Conservation (phyloP, 2,797 vertebrate species). For the Ctenochaetus hawaiiensis region DNA sequence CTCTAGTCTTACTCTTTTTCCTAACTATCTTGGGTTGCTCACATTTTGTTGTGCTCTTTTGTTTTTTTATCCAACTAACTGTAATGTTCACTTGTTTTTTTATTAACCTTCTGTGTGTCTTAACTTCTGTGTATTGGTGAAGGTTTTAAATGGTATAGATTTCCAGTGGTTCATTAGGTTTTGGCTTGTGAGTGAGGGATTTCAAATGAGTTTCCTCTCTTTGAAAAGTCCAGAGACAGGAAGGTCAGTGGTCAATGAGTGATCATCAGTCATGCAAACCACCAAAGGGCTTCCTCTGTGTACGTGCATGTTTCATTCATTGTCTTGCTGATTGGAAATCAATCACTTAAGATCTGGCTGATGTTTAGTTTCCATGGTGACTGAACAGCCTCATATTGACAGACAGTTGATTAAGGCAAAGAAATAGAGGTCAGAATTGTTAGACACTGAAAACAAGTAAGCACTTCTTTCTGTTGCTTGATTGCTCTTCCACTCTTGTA, state of each 20-base stretch:
- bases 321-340: constrained; percentile 55
- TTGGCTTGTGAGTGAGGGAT: constrained; percentile 6
- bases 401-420: constrained; percentile 23
- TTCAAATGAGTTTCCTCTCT: constrained; percentile 14
- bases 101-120: not conserved
- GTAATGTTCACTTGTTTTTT: not conserved
- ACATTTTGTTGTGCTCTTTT: not conserved
- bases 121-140: not conserved
- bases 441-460: constrained; percentile 13
- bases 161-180: constrained; percentile 28
- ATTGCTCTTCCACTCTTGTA: not conserved
- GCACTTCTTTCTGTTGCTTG: not conserved
- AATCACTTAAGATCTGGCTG: constrained; percentile 38
- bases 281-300: constrained; percentile 31
- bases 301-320: constrained; percentile 24
- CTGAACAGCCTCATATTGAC: constrained; percentile 32
- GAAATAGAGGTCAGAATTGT: not conserved
- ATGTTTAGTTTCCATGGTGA: constrained; percentile 56
- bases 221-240: not conserved
- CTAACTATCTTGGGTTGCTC: not conserved
- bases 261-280: constrained; percentile 30
- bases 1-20: not conserved
- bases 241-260: constrained; percentile 38
- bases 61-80: not conserved
- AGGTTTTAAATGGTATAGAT: constrained; percentile 24